Conservation (phyloP, 2,888 invertebrate genomes). For the Sthenelais limicola region DNA sequence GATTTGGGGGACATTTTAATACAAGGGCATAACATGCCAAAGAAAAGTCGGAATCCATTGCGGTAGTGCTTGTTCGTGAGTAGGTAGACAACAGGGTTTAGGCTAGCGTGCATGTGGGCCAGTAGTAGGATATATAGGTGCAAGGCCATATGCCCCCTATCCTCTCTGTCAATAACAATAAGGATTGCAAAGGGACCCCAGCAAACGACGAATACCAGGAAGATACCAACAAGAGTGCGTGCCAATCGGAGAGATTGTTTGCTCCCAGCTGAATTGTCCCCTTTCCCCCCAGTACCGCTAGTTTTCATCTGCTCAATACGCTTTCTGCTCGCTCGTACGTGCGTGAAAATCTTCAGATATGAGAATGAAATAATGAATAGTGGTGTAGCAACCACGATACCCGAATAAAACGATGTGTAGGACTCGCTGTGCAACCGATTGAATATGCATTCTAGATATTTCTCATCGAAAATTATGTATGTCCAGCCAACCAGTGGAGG, state of each 20-base stretch:
- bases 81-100: slow-evolving; percentile 36
- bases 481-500: slow-evolving; percentile 56
- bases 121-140: slow-evolving; percentile 40
- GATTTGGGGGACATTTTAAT: background rate
- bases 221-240: slow-evolving; percentile 35
- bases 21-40: slow-evolving; percentile 2
- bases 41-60: slow-evolving; percentile 30
- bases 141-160: slow-evolving; percentile 24
- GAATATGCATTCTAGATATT: slow-evolving; percentile 60
- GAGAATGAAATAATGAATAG: slow-evolving; percentile 53
- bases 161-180: slow-evolving; percentile 34
- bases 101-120: slow-evolving; percentile 44
- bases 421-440: slow-evolving; percentile 58
- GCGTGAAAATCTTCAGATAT: slow-evolving; percentile 53
- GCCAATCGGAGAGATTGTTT: slow-evolving; percentile 26
- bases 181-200: slow-evolving; percentile 42
- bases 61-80: slow-evolving; percentile 39
- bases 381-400: slow-evolving; percentile 57
- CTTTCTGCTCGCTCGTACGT: slow-evolving; percentile 44
- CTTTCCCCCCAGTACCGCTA: background rate
- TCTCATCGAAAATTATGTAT: slow-evolving; percentile 57
- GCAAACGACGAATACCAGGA: slow-evolving; percentile 40
- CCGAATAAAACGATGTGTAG: slow-evolving; percentile 58
- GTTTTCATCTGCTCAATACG: slow-evolving; percentile 38
- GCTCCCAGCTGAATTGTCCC: background rate